These are phyloP conservation scores for Drosophila setosimentum DNA, from an alignment of 2,888 invertebrate species.

Conservation along the genomic window DNA sequence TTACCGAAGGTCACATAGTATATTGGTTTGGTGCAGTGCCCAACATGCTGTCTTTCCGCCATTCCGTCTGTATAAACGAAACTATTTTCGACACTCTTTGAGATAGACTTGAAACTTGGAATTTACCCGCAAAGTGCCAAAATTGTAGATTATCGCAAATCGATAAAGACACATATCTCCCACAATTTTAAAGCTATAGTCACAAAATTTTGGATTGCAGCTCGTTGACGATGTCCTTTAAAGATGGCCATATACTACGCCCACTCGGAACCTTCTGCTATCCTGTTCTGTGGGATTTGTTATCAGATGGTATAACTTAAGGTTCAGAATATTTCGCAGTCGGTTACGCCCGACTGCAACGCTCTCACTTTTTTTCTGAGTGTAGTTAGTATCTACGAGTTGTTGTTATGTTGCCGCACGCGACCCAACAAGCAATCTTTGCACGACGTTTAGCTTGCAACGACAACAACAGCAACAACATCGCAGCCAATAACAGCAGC, in stretches of 20 bases:
- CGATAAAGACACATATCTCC: neutral
- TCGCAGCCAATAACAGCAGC: conserved; percentile 22
- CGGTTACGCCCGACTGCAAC: neutral
- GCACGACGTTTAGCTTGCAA: conserved; percentile 14
- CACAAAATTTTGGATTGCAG: too few species aligned
- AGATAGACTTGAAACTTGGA: neutral
- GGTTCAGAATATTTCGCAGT: neutral
- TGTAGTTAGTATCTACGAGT: conserved; percentile 25
- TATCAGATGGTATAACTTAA: neutral
- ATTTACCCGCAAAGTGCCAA: accelerated
- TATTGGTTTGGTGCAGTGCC: neutral
- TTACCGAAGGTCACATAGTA: neutral
- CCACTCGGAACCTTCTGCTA: too few species aligned
- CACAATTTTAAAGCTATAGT: neutral
- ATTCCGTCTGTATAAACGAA: too few species aligned
- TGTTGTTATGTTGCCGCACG: conserved; percentile 41
- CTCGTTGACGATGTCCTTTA: too few species aligned
- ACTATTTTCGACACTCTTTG: neutral
- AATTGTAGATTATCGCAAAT: neutral
- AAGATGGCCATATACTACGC: neutral
- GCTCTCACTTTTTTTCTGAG: neutral
- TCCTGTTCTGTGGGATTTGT: neutral
- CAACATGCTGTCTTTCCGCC: too few species aligned
- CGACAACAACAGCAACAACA: conserved; percentile 17
- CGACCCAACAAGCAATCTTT: conserved; percentile 41